Evolutionary conservation across 2,888 invertebrate species (phyloP), one percentile per base, ranked within the genome.

Genomic region (Drosophila nigricruria): DNA sequence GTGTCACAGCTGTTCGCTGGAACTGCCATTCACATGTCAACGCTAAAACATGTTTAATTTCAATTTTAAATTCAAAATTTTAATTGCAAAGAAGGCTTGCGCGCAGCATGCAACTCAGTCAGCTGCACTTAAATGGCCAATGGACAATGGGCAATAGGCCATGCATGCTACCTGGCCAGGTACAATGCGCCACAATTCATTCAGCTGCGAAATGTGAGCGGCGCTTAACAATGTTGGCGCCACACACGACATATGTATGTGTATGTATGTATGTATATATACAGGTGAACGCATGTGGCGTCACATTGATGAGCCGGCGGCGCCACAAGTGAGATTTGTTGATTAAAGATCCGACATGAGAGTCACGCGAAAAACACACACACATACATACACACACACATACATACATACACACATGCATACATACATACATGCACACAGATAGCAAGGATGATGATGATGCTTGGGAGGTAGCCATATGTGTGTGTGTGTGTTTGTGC

Each of bases 311-410:
- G 64, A 43, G 72, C 58, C 70, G 52, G 64, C 60, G 75, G 76
- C 79, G 80, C 79, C 81, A 70, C 66, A 54, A 73, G 49, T 57
- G 50, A 76, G 72, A 72, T 64, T 65, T 62, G 67, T 43, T 68
- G 83, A 80, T 78, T 71, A 77, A 58, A 67, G 69, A 67, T 77
- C 75, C 72, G 82, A 80, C 84, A 86, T 74, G 72, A 78, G 74
- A 88, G 88, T 85, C 89, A 89, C 79, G 85, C 82, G 73, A 85
- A 88, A 75, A 74, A 64, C 45, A 65, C 25, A 68, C 38, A 69
- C 36, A 63, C 52, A 42, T n/a, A n/a, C n/a, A n/a, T n/a, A n/a
- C n/a, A n/a, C n/a, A n/a, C 14, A 42, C 1, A 5, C 5, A 54
- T 12, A 27, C 52, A 52, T 5, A 20, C 36, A 53, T 5, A 14